Evolutionary conservation across 35 echinoderm and acorn worm species (phyloP).

Genomic region (Acanthaster planci): DNA sequence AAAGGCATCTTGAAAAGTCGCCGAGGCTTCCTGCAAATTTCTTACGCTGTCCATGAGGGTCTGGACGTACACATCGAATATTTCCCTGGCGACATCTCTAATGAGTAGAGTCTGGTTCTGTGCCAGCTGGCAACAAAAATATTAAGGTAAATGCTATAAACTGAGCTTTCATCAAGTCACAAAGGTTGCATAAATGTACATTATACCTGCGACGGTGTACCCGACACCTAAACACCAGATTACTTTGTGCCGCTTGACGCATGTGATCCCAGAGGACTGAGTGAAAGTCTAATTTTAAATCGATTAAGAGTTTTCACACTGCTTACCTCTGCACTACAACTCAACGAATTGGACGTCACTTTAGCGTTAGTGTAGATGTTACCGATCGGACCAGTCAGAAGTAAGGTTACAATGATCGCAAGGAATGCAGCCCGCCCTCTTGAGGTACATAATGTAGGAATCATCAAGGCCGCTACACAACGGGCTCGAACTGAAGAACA

Average conservation of each 20-base stretch:
- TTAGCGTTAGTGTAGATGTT: constrained; percentile 85
- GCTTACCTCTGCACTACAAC: constrained; percentile 82
- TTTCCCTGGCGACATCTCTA: constrained; percentile 52
- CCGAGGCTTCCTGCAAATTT: constrained; percentile 50
- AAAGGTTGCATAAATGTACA: too few species aligned
- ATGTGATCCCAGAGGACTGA: too few species aligned
- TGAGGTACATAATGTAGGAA: constrained; percentile 83
- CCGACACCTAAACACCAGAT: too few species aligned
- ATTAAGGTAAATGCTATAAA: too few species aligned
- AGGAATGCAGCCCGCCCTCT: constrained; percentile 80
- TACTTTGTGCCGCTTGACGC: too few species aligned
- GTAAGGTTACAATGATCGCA: constrained; percentile 62
- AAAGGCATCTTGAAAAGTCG: constrained; percentile 51
- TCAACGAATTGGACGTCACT: constrained; percentile 74
- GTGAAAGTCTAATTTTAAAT: too few species aligned
- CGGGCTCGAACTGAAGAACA: constrained; percentile 57
- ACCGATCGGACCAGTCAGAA: constrained; percentile 83
- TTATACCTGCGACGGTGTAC: too few species aligned
- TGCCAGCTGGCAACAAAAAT: constrained; percentile 52
- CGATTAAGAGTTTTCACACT: too few species aligned
- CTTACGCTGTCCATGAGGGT: constrained; percentile 46
- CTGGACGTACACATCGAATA: constrained; percentile 71
- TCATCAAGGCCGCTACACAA: constrained; percentile 80
- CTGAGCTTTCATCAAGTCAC: too few species aligned
- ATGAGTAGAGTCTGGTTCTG: constrained; percentile 63